Percentiles rank a stretch among this genome's conserved stretches.
Evolutionary conservation across 2,797 vertebrate genomes (phyloP).

Genomic region (Paguma larvata): DNA sequence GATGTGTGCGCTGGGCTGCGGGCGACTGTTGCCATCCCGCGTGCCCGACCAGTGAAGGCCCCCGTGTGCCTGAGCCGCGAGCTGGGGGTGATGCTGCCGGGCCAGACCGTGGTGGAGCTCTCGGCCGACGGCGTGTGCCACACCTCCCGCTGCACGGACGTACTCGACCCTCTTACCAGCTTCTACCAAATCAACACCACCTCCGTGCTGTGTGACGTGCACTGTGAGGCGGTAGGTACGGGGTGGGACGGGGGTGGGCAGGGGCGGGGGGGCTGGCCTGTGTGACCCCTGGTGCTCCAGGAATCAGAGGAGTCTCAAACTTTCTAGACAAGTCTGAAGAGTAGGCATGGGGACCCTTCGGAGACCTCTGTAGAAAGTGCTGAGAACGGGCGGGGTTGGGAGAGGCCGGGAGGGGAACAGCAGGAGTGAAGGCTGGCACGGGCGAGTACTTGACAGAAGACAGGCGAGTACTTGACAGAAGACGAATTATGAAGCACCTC

Average conservation of each 20-base stretch:
- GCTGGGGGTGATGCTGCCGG: slow-evolving; percentile 93
- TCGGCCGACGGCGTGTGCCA: slow-evolving; percentile 92
- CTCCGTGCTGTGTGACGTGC: slow-evolving; percentile 93
- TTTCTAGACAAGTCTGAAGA: neutral
- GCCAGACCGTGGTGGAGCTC: slow-evolving; percentile 95
- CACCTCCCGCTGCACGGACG: slow-evolving; percentile 92
- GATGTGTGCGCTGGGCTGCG: fast-evolving
- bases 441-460: neutral
- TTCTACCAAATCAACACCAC: slow-evolving; percentile 92
- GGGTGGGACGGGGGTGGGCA: fast-evolving
- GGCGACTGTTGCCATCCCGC: neutral
- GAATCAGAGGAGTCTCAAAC: neutral
- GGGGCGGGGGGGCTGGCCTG: neutral
- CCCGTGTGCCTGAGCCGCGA: slow-evolving; percentile 94
- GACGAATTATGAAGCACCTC: neutral
- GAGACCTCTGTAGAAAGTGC: neutral
- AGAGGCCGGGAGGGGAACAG: neutral
- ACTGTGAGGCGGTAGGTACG: slow-evolving; percentile 92
- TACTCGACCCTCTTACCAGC: slow-evolving; percentile 91
- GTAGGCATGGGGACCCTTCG: neutral
- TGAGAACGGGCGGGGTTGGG: fast-evolving
- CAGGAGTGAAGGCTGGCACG: neutral
- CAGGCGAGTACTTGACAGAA: neutral
- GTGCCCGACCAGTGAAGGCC: slow-evolving; percentile 90
- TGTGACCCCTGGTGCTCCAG: neutral